phyloP scores from a whole-genome alignment of 2,797 vertebrate genomes.

The Gila robusta region DNA sequence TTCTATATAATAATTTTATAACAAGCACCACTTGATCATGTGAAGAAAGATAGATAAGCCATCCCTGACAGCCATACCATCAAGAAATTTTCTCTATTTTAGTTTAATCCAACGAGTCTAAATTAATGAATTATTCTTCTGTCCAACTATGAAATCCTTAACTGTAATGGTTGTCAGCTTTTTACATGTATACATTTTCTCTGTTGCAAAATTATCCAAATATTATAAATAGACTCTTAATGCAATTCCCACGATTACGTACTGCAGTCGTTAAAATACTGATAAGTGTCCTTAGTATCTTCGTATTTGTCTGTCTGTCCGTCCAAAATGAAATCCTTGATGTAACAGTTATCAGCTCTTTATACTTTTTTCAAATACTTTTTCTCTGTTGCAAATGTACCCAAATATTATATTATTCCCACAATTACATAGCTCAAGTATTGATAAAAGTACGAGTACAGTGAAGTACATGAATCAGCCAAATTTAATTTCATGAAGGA shows the following conservation, averaged over 20 bases:
- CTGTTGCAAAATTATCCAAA: background rate
- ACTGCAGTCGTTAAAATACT: background rate
- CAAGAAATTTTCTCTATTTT: background rate
- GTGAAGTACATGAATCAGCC: background rate
- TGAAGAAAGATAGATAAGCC: background rate
- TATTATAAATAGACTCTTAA: background rate
- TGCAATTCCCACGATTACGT: background rate
- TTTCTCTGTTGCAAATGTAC: background rate
- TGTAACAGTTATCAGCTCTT: background rate
- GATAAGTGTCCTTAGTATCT: background rate
- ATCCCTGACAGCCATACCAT: background rate
- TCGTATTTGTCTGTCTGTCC: background rate
- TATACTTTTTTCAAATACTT: background rate
- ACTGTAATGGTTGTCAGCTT: background rate
- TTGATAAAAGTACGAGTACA: no score
- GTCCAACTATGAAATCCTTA: background rate
- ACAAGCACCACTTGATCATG: background rate
- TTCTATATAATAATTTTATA: background rate
- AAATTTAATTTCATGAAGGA: background rate
- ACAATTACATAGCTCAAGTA: background rate
- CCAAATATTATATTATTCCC: background rate
- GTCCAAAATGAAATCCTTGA: background rate
- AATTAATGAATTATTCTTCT: background rate
- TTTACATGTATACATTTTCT: background rate
- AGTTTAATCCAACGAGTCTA: background rate